Conservation (phyloP, 2,888 invertebrate genomes). For the Drosophila formosana region DNA sequence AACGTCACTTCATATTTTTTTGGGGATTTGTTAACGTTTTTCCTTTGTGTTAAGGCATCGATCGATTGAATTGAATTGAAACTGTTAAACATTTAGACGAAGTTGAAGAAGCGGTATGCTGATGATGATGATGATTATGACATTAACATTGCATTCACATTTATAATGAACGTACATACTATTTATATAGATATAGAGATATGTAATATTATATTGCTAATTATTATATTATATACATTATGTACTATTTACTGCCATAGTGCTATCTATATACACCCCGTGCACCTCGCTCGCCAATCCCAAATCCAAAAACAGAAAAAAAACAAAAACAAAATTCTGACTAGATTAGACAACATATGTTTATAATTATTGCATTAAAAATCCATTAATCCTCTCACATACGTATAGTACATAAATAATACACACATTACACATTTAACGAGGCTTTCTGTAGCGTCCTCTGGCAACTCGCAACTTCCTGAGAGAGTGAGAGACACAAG, state of each 20-base stretch:
- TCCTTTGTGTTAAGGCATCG: conserved; percentile 46
- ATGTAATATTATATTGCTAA: conserved; percentile 65
- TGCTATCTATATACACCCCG: conserved; percentile 69
- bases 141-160: conserved; percentile 67
- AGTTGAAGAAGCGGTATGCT: conserved; percentile 53
- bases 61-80: conserved; percentile 41
- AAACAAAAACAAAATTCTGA: conserved; percentile 37
- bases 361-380: conserved; percentile 13
- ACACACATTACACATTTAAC: conserved; percentile 25
- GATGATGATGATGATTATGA: conserved; percentile 36
- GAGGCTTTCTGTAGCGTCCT: conserved; percentile 54
- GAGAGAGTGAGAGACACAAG: conserved; percentile 24
- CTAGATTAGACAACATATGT: conserved; percentile 36
- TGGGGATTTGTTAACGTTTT: conserved; percentile 64
- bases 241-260: conserved; percentile 79
- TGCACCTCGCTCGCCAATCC: conserved; percentile 62
- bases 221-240: conserved; percentile 61
- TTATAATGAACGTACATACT: conserved; percentile 61
- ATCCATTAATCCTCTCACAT: conserved; percentile 9
- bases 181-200: conserved; percentile 72
- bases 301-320: conserved; percentile 36
- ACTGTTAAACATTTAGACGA: conserved; percentile 72
- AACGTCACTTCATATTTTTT: conserved; percentile 50
- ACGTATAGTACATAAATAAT: neutral
- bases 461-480: conserved; percentile 37